Evolutionary conservation across 2,113 vertebrate species (phyloP), one percentile per base, ranked within the genome.

Genomic region (Entosphenus tridentatus): DNA sequence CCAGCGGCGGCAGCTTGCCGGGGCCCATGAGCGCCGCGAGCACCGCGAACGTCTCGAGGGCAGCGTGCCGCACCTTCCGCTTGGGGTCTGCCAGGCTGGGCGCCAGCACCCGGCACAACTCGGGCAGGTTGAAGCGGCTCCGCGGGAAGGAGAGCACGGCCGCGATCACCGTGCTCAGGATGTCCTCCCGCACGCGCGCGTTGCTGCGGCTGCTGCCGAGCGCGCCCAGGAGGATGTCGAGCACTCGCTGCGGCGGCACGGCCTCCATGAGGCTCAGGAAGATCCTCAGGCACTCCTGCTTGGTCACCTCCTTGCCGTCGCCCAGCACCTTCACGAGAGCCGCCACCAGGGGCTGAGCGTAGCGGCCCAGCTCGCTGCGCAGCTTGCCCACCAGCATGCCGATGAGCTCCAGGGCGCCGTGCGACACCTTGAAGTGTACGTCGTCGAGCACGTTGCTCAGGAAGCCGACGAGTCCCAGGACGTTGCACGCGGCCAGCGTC

Each of bases 371-470:
- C 16, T 73, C 77, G 3, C 73, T 71, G 12, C 80, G 83, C 57
- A 91, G 78, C 70, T 80, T 84, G 73, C 79, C 72, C 68, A 89
- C 82, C 16, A 88, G 77, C 62, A 90, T 68, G 56, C 84, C 81
- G 13, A 85, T 78, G 71, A 80, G 80, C 72, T 88, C 82, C 72
- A 90, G 77, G 1, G 86, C 81, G 67, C 87, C 82, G 2, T 81
- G 80, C 71, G 86, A 77, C 56, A 85, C 86, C 78, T 80, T 84
- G 75, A 89, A 92, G 78, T 89, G 89, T 68, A 79, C 82, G 75
- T 89, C 85, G 1, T 83, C 77, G 5, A 91, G 77, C 56, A 91
- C 81, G 9, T 62, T 77, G 11, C 77, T 76, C 54, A 89, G 76
- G 67, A 93, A 83, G 71, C 76, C 72, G 69, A 89, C 78, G 70